These are phyloP conservation scores for Anguilla marmorata DNA, from an alignment of 2,797 vertebrate genomes.

Conservation along the genomic window DNA sequence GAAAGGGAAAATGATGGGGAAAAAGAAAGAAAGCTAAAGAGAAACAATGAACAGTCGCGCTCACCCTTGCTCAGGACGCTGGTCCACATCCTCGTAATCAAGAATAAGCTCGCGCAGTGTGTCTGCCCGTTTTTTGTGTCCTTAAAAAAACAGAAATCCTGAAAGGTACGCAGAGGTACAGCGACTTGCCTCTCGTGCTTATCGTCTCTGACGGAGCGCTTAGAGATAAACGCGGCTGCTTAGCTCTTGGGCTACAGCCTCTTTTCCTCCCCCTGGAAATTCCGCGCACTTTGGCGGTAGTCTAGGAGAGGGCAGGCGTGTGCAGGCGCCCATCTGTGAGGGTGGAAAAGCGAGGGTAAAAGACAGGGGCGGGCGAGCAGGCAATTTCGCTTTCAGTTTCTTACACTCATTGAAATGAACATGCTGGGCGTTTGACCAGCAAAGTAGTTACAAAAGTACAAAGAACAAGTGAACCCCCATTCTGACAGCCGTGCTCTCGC, in stretches of 20 bases:
- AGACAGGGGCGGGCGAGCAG: slow-evolving; percentile 64
- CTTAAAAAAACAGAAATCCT: slow-evolving; percentile 53
- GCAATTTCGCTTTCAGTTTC: slow-evolving; percentile 76
- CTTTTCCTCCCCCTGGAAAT: slow-evolving; percentile 78
- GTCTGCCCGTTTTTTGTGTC: slow-evolving; percentile 54
- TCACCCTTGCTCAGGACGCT: slow-evolving; percentile 82
- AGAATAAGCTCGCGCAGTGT: slow-evolving; percentile 37
- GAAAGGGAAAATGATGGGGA: background rate
- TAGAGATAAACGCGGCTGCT: slow-evolving; percentile 67
- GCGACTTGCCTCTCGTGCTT: slow-evolving; percentile 65
- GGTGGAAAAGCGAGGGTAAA: background rate
- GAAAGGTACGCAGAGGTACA: slow-evolving; percentile 66
- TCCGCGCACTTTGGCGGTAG: slow-evolving; percentile 66
- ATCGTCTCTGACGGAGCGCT: slow-evolving; percentile 70
- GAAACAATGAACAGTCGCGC: slow-evolving; percentile 56
- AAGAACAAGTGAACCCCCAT: slow-evolving; percentile 73
- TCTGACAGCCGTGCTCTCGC: slow-evolving; percentile 62
- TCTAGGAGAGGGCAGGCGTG: background rate
- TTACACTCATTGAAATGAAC: slow-evolving; percentile 61
- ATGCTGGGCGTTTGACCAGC: slow-evolving; percentile 68
- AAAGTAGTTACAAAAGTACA: slow-evolving; percentile 70
- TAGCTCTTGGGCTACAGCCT: slow-evolving; percentile 73
- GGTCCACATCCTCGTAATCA: slow-evolving; percentile 77
- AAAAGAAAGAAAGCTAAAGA: slow-evolving; percentile 37
- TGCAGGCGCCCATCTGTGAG: slow-evolving; percentile 12